Conservation (phyloP, 2,888 invertebrate genomes). For the Lithophane leautieri region DNA sequence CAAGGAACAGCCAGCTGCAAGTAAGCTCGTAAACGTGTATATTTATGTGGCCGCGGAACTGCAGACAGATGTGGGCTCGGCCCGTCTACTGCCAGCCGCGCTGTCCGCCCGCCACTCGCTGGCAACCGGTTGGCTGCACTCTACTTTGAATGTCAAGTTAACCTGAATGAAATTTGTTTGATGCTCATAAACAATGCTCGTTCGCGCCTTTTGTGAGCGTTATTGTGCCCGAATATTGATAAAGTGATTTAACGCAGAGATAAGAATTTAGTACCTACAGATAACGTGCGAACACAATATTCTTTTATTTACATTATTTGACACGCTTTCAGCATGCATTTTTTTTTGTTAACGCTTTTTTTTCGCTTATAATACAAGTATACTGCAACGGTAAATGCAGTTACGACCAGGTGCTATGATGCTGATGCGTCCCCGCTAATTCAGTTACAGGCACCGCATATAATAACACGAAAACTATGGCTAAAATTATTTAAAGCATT, state of each 20-base stretch:
- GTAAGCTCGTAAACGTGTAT: conserved; percentile 55
- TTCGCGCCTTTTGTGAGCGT: conserved; percentile 49
- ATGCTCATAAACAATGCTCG: conserved; percentile 18
- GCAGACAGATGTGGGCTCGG: conserved; percentile 45
- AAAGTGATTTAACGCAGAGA: conserved; percentile 31
- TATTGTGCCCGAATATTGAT: conserved; percentile 38
- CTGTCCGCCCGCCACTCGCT: conserved; percentile 2
- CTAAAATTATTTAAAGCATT: conserved; percentile 15
- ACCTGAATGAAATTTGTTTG: conserved; percentile 42
- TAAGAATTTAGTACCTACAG: conserved; percentile 38
- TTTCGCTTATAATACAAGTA: neutral
- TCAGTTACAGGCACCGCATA: neutral
- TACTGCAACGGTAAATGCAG: neutral
- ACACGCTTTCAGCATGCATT: conserved; percentile 10
- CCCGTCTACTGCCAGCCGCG: conserved; percentile 3
- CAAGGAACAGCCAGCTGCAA: conserved; percentile 48
- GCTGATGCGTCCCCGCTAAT: neutral
- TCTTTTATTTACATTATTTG: conserved; percentile 42
- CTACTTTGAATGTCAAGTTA: conserved; percentile 58
- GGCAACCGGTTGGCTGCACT: conserved; percentile 53
- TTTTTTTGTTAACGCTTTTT: conserved; percentile 13
- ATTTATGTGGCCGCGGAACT: conserved; percentile 36
- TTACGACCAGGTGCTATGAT: conserved; percentile 7
- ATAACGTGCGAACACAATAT: conserved; percentile 25
- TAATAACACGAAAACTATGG: conserved; percentile 3